Conservation (phyloP, 2,888 invertebrate species). For the Scaptodrosophila latifasciaeformis region DNA sequence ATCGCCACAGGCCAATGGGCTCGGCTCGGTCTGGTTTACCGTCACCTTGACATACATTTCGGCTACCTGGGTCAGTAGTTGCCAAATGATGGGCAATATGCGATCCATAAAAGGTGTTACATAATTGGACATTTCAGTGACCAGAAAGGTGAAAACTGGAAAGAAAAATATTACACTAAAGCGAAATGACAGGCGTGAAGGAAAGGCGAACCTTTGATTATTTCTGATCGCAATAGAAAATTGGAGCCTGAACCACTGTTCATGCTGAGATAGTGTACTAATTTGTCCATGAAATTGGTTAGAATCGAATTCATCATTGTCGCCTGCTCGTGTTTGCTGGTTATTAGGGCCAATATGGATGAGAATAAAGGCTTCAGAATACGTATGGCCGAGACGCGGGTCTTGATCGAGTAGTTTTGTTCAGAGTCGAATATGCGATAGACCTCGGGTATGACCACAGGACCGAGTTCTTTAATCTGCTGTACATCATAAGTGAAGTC, state of each 20-base stretch:
- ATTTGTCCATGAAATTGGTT: slow-evolving; percentile 80
- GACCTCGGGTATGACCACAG: slow-evolving; percentile 82
- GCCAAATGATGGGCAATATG: slow-evolving; percentile 82
- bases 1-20: slow-evolving; percentile 77
- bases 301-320: slow-evolving; percentile 81
- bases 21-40: slow-evolving; percentile 78
- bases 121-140: slow-evolving; percentile 79
- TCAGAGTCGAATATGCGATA: slow-evolving; percentile 81
- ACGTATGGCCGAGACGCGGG: slow-evolving; percentile 80
- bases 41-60: slow-evolving; percentile 80
- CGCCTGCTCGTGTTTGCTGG: slow-evolving; percentile 77
- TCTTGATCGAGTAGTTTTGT: slow-evolving; percentile 77
- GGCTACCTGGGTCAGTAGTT: slow-evolving; percentile 80
- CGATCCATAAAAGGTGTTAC: slow-evolving; percentile 79
- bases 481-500: slow-evolving; percentile 83
- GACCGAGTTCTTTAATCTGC: slow-evolving; percentile 81
- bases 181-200: background rate
- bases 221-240: slow-evolving; percentile 80
- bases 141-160: slow-evolving; percentile 77
- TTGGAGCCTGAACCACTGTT: slow-evolving; percentile 78
- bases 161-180: background rate
- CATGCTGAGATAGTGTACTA: slow-evolving; percentile 77
- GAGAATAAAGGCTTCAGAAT: slow-evolving; percentile 80
- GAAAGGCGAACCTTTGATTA: slow-evolving; percentile 76
- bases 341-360: slow-evolving; percentile 70